These are phyloP conservation scores for Macquaria australasica DNA, from an alignment of 2,113 vertebrate genomes.

Conservation along the genomic window DNA sequence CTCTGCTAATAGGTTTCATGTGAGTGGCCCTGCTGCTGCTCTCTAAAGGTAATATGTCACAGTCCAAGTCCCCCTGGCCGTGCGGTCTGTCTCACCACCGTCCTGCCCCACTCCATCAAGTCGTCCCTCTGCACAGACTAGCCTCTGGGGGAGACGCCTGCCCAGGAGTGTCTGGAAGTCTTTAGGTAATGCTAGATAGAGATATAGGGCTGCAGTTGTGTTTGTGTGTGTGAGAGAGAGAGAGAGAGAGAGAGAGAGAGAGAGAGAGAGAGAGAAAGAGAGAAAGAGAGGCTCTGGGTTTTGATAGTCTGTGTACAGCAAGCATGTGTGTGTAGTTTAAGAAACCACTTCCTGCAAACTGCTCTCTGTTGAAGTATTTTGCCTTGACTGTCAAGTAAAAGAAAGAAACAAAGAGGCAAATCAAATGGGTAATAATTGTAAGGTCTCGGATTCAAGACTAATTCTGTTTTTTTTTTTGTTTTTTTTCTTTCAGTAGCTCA, in stretches of 20 bases:
- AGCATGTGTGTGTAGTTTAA: slow-evolving; percentile 40
- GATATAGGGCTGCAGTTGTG: slow-evolving; percentile 45
- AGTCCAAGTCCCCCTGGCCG: slow-evolving; percentile 74
- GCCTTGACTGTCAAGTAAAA: slow-evolving; percentile 40
- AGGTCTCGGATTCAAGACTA: slow-evolving; percentile 32
- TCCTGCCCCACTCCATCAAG: slow-evolving; percentile 81
- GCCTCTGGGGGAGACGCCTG: slow-evolving; percentile 56
- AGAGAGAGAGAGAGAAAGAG: not conserved
- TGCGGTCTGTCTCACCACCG: slow-evolving; percentile 68
- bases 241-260: not conserved
- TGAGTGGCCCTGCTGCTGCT: slow-evolving; percentile 69
- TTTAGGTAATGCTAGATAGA: slow-evolving; percentile 72
- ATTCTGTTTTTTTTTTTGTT: not conserved
- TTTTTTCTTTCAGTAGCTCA: not conserved
- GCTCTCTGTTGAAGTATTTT: slow-evolving; percentile 30
- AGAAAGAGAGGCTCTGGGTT: not conserved
- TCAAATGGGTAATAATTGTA: slow-evolving; percentile 49
- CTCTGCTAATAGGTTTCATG: slow-evolving; percentile 80
- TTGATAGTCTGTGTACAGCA: slow-evolving; percentile 44
- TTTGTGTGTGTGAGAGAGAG: not conserved
- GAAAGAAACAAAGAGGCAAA: slow-evolving; percentile 29
- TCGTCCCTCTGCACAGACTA: slow-evolving; percentile 63
- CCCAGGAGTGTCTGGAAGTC: slow-evolving; percentile 65
- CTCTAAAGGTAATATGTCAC: slow-evolving; percentile 82
- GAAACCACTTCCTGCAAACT: slow-evolving; percentile 38